Base-by-base conservation (phyloP, 2,888 invertebrate genomes). In the Stegana nigrithorax region DNA sequence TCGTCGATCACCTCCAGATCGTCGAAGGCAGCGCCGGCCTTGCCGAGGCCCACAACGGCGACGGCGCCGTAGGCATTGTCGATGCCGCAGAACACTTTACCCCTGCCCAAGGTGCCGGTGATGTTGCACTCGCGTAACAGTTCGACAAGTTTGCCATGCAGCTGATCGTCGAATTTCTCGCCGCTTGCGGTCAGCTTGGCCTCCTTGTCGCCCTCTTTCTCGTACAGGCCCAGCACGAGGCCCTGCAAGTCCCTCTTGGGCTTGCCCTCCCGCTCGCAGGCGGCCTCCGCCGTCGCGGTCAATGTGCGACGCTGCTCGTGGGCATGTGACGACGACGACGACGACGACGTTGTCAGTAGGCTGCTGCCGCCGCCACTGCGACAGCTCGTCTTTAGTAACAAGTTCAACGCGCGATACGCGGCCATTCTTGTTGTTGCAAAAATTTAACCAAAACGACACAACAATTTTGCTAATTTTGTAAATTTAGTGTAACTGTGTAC, bases 41-140 rank as follows among this genome's bases (percentile, higher is more conserved):
- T 86, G 1, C 91, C 92, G 7, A 92, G 84, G 32, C 90, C 89
- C 64, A 91, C 90, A 3, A 92, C 87, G n/a, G 90, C 90, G 0
- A 92, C 85, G 7, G 36, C n/a, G 5, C 10, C 17, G 25, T 10
- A 55, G 8, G 29, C 55, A 4, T n/a, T 5, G 29, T 25, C 55
- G 14, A 55, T 19, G 1, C 21, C 4, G 14, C 88, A 89, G 71
- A 90, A 89, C 6, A 88, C 80, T 68, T 71, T 74, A 6, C 71
- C 71, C 27, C 70, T 71, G 12, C 74, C 73, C 2, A 73, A 23
- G 10, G 14, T 25, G 12, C 74, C 74, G 3, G 36, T 62, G 19
- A 73, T 64, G 5, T 26, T 10, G 12, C 3, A 26, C 14, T 50
- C 14, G 19, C 21, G 7, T 5, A 17, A n/a, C 7, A 50, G 14